Evolutionary conservation across 1,140 invertebrate genomes (phyloP).

Genomic region (Chymomyza costata): DNA sequence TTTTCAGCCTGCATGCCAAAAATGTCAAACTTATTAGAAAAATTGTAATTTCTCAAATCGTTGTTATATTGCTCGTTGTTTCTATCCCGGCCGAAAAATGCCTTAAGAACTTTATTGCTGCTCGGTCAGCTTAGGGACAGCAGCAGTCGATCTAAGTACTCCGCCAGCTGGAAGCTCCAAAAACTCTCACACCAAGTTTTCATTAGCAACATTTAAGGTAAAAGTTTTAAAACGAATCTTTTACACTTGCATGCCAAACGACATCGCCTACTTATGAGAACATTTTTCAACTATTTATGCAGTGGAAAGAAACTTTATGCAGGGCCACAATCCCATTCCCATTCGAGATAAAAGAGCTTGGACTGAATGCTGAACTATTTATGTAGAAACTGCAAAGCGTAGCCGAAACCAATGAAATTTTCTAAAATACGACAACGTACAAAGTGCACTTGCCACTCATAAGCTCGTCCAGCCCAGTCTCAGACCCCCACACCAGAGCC

Average conservation of each 20-base stretch:
- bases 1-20: too few species aligned
- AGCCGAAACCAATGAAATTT: conserved; percentile 71
- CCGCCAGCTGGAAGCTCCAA: too few species aligned
- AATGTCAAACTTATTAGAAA: too few species aligned
- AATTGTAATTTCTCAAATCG: too few species aligned
- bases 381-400: conserved; percentile 60
- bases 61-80: too few species aligned
- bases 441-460: conserved; percentile 59
- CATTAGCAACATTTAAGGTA: conserved; percentile 43
- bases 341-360: conserved; percentile 8
- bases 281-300: conserved; percentile 63
- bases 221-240: conserved; percentile 50
- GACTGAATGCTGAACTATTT: conserved; percentile 60
- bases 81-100: too few species aligned
- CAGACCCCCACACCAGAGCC: background rate
- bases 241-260: conserved; percentile 59
- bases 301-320: conserved; percentile 49
- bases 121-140: conserved; percentile 12
- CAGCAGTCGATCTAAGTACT: too few species aligned
- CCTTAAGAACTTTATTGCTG: conserved; percentile 19
- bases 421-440: conserved; percentile 62
- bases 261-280: conserved; percentile 59
- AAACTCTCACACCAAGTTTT: conserved; percentile 48
- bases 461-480: background rate
- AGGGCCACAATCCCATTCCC: conserved; percentile 6